Conservation (phyloP, 2,797 vertebrate genomes). For the Gymnothorax javanicus region DNA sequence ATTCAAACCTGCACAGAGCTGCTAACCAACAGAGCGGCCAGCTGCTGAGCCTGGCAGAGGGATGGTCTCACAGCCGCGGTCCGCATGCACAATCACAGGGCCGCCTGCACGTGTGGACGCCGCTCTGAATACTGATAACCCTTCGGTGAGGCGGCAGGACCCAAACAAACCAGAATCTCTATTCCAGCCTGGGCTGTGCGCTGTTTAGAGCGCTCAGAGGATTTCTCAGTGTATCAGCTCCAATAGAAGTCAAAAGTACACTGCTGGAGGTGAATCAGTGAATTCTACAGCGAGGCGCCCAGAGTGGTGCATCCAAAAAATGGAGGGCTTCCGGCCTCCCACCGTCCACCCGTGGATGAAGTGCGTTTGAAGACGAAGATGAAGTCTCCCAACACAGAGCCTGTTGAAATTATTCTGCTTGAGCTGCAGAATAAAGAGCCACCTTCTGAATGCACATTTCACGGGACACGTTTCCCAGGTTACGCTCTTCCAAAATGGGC, state of each 20-base stretch:
- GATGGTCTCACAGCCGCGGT: not conserved
- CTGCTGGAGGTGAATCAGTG: not conserved
- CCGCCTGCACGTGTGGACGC: not conserved
- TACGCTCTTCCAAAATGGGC: too few species aligned
- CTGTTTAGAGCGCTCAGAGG: not conserved
- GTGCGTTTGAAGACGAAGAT: too few species aligned
- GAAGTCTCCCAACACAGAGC: too few species aligned
- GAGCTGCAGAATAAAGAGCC: too few species aligned
- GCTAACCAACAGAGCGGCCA: constrained; percentile 8
- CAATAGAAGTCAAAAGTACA: not conserved
- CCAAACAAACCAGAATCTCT: not conserved
- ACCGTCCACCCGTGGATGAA: too few species aligned
- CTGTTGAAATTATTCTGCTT: too few species aligned
- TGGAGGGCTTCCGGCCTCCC: too few species aligned
- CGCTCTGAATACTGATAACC: not conserved
- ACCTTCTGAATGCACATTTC: too few species aligned
- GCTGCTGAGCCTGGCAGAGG: not conserved
- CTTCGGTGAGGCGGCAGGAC: not conserved
- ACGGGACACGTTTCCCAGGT: too few species aligned
- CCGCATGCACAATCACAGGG: not conserved
- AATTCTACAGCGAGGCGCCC: not conserved
- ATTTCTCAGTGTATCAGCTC: not conserved
- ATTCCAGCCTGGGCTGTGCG: not conserved
- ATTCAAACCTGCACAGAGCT: not conserved
- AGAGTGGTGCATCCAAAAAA: not conserved